A percentile compares a stretch with the other conserved stretches of the same genome.
Conservation (phyloP, 2,888 invertebrate species). For the Bhutanitis thaidina region DNA sequence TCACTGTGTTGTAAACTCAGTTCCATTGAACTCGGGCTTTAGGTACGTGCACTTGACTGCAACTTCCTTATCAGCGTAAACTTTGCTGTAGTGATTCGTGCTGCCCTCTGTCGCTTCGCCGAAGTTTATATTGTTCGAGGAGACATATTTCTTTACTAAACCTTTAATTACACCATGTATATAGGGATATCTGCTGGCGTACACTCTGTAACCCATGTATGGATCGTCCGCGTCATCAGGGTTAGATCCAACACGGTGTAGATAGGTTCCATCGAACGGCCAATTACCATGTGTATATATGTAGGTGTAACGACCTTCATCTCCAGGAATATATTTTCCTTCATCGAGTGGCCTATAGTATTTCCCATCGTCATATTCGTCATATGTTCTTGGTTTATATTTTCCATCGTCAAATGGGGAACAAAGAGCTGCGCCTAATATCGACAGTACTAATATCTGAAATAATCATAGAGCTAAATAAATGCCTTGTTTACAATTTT, state of each 20-base stretch:
- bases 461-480: conserved; percentile 25
- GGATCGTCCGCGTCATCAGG: conserved; percentile 31
- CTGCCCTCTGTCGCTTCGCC: conserved; percentile 45
- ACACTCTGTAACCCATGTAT: conserved; percentile 53
- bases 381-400: conserved; percentile 53
- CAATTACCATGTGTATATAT: conserved; percentile 34
- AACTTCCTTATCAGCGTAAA: conserved; percentile 49
- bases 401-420: conserved; percentile 51
- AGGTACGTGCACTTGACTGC: conserved; percentile 59
- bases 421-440: conserved; percentile 43
- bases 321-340: conserved; percentile 76
- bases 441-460: conserved; percentile 45
- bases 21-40: conserved; percentile 33
- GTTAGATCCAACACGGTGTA: conserved; percentile 27
- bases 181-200: conserved; percentile 61
- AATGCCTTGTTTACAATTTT: too few species aligned
- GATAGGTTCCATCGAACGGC: conserved; percentile 33
- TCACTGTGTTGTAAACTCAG: conserved; percentile 61
- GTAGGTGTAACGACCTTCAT: conserved; percentile 39
- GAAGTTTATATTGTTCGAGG: conserved; percentile 41
- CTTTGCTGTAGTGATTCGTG: conserved; percentile 45
- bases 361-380: conserved; percentile 58
- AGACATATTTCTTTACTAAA: conserved; percentile 56
- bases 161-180: conserved; percentile 55
- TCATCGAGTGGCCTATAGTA: conserved; percentile 62